Conservation (phyloP, 2,797 vertebrate species). For the Megalops cyprinoides region DNA sequence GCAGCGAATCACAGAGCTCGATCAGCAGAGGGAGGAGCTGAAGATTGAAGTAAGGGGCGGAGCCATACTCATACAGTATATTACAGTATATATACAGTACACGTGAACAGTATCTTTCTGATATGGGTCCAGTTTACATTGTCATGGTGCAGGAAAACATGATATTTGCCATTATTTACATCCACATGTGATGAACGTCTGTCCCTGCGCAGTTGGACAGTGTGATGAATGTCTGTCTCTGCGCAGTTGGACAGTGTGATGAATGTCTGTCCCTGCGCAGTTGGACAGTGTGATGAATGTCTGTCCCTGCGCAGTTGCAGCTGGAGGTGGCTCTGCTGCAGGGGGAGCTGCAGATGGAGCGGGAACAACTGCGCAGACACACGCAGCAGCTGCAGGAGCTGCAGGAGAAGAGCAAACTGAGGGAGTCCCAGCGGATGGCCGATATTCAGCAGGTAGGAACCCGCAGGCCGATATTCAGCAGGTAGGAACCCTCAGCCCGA, state of each 20-base stretch:
- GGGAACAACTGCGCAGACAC: slow-evolving; percentile 66
- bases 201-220: too few relatives aligned
- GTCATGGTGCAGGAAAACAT: too few relatives aligned
- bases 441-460: slow-evolving; percentile 67
- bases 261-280: too few relatives aligned
- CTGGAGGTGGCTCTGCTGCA: slow-evolving; percentile 85
- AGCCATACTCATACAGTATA: neutral
- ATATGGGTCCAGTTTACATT: too few relatives aligned
- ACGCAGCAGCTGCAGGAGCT: slow-evolving; percentile 72
- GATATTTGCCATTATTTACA: too few relatives aligned
- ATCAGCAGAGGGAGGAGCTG: slow-evolving; percentile 85
- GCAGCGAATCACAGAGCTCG: slow-evolving; percentile 80
- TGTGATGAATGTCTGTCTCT: too few relatives aligned
- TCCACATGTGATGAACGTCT: too few relatives aligned
- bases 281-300: too few relatives aligned
- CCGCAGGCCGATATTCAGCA: neutral
- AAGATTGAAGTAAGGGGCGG: slow-evolving; percentile 79
- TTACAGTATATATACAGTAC: neutral
- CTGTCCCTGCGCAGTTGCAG: slow-evolving; percentile 73
- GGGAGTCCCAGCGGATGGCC: slow-evolving; percentile 43
- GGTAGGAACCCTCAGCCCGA: slow-evolving; percentile 59
- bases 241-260: too few relatives aligned
- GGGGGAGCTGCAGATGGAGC: slow-evolving; percentile 83
- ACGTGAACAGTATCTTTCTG: neutral
- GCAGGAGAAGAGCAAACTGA: slow-evolving; percentile 59